These are phyloP conservation scores for Trilocha varians DNA, from an alignment of 2,888 invertebrate genomes.

Conservation along the genomic window DNA sequence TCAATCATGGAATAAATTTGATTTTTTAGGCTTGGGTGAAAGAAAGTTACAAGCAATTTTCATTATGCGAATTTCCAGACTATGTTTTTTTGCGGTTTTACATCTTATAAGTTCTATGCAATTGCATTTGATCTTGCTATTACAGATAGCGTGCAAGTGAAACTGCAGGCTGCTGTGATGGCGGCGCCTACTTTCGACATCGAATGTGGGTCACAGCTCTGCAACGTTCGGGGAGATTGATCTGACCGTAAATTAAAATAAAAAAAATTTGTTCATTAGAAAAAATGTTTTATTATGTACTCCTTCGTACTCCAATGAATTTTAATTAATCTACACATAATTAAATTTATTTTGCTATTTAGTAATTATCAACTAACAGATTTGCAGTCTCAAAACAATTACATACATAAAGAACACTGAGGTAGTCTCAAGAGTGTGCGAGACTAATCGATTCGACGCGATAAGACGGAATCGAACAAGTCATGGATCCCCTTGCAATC, in stretches of 20 bases:
- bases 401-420: slow-evolving; percentile 62
- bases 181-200: slow-evolving; percentile 49
- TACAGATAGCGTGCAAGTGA: slow-evolving; percentile 52
- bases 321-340: slow-evolving; percentile 59
- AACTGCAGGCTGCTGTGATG: slow-evolving; percentile 54
- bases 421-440: slow-evolving; percentile 47
- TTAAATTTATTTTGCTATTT: slow-evolving; percentile 52
- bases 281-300: slow-evolving; percentile 62
- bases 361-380: slow-evolving; percentile 70
- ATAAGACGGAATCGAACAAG: slow-evolving; percentile 31
- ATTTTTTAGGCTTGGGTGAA: too few relatives aligned
- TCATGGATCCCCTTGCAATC: slow-evolving; percentile 30
- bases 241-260: slow-evolving; percentile 2
- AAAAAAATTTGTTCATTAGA: slow-evolving; percentile 33
- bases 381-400: slow-evolving; percentile 70
- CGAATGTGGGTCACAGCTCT: slow-evolving; percentile 33
- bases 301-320: slow-evolving; percentile 59
- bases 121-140: slow-evolving; percentile 3
- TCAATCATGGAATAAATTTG: too few relatives aligned
- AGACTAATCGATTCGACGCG: slow-evolving; percentile 36
- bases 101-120: too few relatives aligned
- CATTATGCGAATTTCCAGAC: too few relatives aligned
- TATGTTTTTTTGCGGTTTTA: too few relatives aligned
- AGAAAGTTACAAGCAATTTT: too few relatives aligned
- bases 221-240: slow-evolving; percentile 40